Conservation (phyloP, 2,888 invertebrate genomes). For the Petrolisthes cinctipes region DNA sequence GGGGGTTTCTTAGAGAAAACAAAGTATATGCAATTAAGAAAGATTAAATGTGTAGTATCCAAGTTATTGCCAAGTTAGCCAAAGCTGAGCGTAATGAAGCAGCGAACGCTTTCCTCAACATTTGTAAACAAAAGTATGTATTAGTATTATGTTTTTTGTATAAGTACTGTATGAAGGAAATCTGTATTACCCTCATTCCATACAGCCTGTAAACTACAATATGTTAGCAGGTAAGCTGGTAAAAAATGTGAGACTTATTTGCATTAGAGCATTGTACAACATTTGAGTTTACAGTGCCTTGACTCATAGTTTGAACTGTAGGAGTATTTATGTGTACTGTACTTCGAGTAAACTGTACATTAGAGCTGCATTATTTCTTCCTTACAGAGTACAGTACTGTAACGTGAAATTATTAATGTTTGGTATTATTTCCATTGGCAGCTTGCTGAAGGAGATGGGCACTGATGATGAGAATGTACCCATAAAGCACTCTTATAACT, state of each 20-base stretch:
- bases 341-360: no score
- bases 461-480: not conserved
- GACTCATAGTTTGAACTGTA: no score
- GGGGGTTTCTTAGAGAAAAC: no score
- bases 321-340: no score
- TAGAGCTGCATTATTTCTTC: no score
- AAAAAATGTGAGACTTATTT: no score
- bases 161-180: not conserved
- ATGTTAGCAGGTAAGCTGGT: not conserved
- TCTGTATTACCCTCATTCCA: not conserved
- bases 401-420: not conserved
- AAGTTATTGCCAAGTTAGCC: not conserved
- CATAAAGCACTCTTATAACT: not conserved
- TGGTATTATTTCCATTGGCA: not conserved
- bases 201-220: not conserved
- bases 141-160: not conserved
- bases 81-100: not conserved
- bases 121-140: slow-evolving; percentile 6
- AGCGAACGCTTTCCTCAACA: not conserved
- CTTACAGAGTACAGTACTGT: no score
- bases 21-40: no score
- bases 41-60: not conserved
- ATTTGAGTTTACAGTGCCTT: no score
- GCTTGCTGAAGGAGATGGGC: not conserved
- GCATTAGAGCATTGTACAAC: no score